phyloP scores from a whole-genome alignment of 2,113 vertebrate genomes.

The Okapia johnstoni region DNA sequence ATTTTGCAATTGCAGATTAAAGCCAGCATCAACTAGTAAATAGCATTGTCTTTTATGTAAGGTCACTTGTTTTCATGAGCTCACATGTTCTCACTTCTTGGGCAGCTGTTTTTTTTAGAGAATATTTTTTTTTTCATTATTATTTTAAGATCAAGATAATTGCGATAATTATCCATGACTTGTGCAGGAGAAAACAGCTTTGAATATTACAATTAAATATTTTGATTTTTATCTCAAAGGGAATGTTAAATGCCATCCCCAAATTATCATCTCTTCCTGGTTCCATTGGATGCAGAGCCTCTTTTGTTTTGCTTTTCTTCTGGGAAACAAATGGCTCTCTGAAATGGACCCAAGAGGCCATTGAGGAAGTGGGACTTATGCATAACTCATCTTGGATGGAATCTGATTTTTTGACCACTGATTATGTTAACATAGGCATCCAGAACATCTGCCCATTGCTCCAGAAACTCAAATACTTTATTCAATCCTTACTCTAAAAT shows the following conservation, averaged over 20 bases:
- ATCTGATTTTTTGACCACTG: not conserved
- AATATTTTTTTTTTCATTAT: not conserved
- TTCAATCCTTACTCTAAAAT: not conserved
- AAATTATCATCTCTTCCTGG: not conserved
- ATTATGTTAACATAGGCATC: not conserved
- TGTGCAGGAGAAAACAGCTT: not conserved
- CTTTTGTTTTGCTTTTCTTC: not conserved
- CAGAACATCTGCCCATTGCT: not conserved
- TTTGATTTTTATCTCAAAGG: not conserved
- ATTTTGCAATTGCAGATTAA: not conserved
- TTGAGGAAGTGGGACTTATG: not conserved
- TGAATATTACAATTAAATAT: not conserved
- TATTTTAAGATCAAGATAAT: not conserved
- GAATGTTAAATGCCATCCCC: not conserved
- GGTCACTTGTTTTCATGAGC: not conserved
- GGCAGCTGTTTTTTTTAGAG: not conserved
- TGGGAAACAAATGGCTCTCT: not conserved
- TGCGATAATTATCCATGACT: not conserved
- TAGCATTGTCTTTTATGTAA: not conserved
- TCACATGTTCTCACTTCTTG: not conserved
- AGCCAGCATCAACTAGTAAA: not conserved
- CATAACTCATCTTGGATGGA: not conserved
- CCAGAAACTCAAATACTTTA: not conserved
- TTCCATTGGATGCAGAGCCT: not conserved
- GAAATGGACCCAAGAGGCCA: not conserved